Conservation (phyloP, 2,888 invertebrate species). For the Macaria notata region DNA sequence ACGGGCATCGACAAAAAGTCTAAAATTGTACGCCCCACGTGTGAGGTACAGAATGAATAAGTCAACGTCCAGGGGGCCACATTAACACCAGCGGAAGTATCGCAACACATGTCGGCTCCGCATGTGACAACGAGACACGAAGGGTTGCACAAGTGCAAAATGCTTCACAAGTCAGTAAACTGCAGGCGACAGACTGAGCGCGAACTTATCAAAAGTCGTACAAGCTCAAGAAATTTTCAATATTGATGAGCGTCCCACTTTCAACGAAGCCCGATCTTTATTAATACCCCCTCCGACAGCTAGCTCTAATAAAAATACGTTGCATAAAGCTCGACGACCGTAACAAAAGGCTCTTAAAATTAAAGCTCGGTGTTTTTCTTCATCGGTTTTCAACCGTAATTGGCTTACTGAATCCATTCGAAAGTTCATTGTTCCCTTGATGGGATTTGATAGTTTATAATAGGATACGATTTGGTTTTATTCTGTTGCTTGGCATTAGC, state of each 20-base stretch:
- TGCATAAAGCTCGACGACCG: constrained; percentile 11
- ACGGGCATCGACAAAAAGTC: constrained; percentile 22
- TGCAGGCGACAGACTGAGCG: too few species aligned
- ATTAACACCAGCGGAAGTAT: constrained; percentile 36
- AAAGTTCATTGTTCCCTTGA: constrained; percentile 54
- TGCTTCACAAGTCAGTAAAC: background rate
- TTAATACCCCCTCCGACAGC: constrained; percentile 12
- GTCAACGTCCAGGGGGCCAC: constrained; percentile 29
- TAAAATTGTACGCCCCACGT: constrained; percentile 22
- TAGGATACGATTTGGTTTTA: constrained; percentile 44
- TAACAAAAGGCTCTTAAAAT: constrained; percentile 20
- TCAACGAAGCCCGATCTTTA: constrained; percentile 1
- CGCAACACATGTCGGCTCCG: constrained; percentile 35
- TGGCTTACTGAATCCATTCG: constrained; percentile 35
- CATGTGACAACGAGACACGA: constrained; percentile 33
- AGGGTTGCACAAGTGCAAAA: constrained; percentile 11
- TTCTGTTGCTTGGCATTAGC: constrained; percentile 40
- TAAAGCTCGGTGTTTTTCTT: constrained; percentile 17
- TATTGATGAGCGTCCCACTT: constrained; percentile 11
- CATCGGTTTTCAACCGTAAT: constrained; percentile 32
- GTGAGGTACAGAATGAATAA: constrained; percentile 24
- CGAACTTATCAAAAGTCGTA: too few species aligned
- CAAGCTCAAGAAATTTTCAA: background rate
- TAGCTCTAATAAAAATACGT: constrained; percentile 4
- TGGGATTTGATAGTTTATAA: constrained; percentile 46